Conservation (phyloP, 1,140 invertebrate genomes). For the Leptonema lineaticorne region DNA sequence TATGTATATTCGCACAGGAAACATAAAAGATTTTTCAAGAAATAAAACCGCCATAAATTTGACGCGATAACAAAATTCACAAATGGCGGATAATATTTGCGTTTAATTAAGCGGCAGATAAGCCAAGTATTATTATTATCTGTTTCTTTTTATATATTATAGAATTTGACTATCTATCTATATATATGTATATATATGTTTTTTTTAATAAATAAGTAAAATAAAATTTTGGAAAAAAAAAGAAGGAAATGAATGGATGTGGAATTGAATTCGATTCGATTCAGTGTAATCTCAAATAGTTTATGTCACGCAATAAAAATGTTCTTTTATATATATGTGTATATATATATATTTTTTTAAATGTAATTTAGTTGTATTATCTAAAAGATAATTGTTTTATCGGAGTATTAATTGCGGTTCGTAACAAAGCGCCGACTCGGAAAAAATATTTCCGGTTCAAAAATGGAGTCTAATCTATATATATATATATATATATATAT, state of each 20-base stretch:
- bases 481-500: too few relatives aligned
- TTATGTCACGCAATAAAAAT: conserved; percentile 13
- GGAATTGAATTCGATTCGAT: neutral
- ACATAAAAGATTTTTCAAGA: neutral
- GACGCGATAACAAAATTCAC: neutral
- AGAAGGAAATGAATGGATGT: neutral
- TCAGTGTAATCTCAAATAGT: neutral
- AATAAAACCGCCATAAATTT: neutral
- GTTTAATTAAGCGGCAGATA: conserved; percentile 6
- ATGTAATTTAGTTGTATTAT: too few relatives aligned
- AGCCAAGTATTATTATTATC: neutral
- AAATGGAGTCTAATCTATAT: too few relatives aligned
- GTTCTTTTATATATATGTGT: too few relatives aligned
- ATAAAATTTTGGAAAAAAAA: too few relatives aligned
- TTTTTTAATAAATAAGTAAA: neutral
- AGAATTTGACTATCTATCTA: neutral
- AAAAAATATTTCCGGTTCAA: too few relatives aligned
- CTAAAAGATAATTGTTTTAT: conserved; percentile 2
- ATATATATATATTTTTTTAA: too few relatives aligned
- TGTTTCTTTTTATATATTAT: too few relatives aligned
- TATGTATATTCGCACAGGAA: neutral
- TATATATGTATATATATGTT: too few relatives aligned
- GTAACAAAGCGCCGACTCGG: neutral
- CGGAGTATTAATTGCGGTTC: neutral
- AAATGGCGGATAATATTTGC: conserved; percentile 5